Base-by-base conservation (phyloP, 2,113 vertebrate species). In the Galbula dea region DNA sequence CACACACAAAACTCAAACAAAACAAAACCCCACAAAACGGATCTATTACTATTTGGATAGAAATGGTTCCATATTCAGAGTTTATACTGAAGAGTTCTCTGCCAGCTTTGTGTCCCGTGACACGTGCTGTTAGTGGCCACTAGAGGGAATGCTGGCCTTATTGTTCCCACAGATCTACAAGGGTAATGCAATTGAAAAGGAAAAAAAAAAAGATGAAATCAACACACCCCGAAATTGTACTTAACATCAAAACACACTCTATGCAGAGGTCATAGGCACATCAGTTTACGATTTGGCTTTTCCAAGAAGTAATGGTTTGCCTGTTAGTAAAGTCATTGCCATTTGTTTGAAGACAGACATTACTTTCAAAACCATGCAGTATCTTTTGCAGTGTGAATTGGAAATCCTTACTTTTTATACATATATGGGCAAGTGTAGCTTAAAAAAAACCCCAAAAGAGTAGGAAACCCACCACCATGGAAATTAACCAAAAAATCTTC, bases 101-200 rank as follows among this genome's bases (percentile, higher is more conserved):
- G 2, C 29, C 6, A 36, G 51, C 32, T 87, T 21, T 32, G 10
- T 11, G 43, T 27, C 52, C 27, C n/a, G 0, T 9, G 29, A 30
- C 45, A 11, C 23, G 2, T 2, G 20, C 52, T 13, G 9, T 19
- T 8, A 20, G 41, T 12, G 80, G 62, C 94, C 93, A 55, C 84
- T 62, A 95, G 95, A 94, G 95, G 92, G 96, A 59, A 94, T 1
- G 67, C 73, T 74, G 39, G 41, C 14, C 29, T 59, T 58, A 15
- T 3, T 79, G 59, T 55, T 92, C 9, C 30, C 39, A 49, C 16
- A 10, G 27, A 10, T 36, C 36, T 48, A 7, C 27, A 48, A 36
- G 30, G 10, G 19, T 36, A 73, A 61, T 6, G 23, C 55, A 20
- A 13, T 3, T 24, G 5, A 34, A 80, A 75, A 16, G 11, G 22